These are phyloP conservation scores for Drosophila neonasuta DNA, from an alignment of 2,888 invertebrate genomes.

Conservation along the genomic window DNA sequence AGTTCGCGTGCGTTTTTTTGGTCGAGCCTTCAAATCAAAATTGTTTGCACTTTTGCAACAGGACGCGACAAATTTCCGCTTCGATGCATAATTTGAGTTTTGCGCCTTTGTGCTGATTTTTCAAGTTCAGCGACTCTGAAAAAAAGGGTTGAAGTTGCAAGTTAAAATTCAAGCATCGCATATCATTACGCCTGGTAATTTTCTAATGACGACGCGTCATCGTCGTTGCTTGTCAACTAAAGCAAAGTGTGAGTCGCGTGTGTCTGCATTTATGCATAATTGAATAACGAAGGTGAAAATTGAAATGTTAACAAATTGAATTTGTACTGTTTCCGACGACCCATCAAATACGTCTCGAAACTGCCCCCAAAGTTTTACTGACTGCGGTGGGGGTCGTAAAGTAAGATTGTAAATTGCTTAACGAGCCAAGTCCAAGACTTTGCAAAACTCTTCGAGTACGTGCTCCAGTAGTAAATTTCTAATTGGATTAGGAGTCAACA, in stretches of 20 bases:
- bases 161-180: constrained; percentile 33
- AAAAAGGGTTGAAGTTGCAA: constrained; percentile 25
- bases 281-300: constrained; percentile 78
- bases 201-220: constrained; percentile 39
- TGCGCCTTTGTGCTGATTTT: constrained; percentile 43
- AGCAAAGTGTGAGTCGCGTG: constrained; percentile 46
- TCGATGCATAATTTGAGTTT: constrained; percentile 57
- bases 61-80: constrained; percentile 68
- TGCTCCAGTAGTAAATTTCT: constrained; percentile 59
- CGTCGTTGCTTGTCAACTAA: constrained; percentile 13
- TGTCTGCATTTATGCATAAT: constrained; percentile 62
- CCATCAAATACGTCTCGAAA: constrained; percentile 1
- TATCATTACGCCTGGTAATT: constrained; percentile 51
- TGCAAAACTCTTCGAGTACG: constrained; percentile 43
- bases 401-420: constrained; percentile 58
- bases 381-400: constrained; percentile 17
- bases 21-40: constrained; percentile 37
- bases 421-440: constrained; percentile 53
- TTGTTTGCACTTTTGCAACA: constrained; percentile 47
- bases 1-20: constrained; percentile 37
- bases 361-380: constrained; percentile 14
- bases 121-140: constrained; percentile 52
- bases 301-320: constrained; percentile 76
- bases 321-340: constrained; percentile 48
- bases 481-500: constrained; percentile 76